These are phyloP conservation scores for Nasua narica DNA, from an alignment of 2,797 vertebrate genomes.

Conservation along the genomic window DNA sequence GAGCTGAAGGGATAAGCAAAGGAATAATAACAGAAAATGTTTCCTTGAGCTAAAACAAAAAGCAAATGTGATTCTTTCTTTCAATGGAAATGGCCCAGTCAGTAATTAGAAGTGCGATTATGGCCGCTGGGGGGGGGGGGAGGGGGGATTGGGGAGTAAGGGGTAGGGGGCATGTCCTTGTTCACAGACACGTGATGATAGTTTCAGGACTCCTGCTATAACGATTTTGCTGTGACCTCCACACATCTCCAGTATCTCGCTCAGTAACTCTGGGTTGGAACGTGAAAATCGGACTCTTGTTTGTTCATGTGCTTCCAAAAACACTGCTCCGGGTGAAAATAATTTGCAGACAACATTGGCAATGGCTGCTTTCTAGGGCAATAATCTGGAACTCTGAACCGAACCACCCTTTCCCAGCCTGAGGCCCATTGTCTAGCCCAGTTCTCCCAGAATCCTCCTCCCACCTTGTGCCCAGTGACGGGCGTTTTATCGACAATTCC, in stretches of 20 bases:
- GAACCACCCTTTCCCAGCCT: neutral
- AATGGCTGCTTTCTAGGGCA: neutral
- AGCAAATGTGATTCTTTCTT: neutral
- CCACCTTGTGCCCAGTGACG: neutral
- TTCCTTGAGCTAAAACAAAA: neutral
- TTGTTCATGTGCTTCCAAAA: neutral
- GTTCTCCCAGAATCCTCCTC: neutral
- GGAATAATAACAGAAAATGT: neutral
- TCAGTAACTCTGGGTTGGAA: neutral
- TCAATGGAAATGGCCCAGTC: neutral
- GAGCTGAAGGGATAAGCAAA: neutral
- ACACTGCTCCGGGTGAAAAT: neutral
- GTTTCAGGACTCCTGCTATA: neutral
- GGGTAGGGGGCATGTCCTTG: accelerated
- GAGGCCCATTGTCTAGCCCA: neutral
- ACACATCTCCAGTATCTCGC: neutral
- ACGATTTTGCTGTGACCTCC: neutral
- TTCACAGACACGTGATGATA: neutral
- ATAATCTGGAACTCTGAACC: neutral
- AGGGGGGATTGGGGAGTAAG: accelerated
- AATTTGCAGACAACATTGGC: neutral
- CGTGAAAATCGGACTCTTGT: neutral
- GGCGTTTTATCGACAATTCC: neutral
- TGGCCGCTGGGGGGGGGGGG: accelerated
- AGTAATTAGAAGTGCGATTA: neutral